Conservation (phyloP, 2,113 vertebrate genomes). For the Tamias sibiricus region DNA sequence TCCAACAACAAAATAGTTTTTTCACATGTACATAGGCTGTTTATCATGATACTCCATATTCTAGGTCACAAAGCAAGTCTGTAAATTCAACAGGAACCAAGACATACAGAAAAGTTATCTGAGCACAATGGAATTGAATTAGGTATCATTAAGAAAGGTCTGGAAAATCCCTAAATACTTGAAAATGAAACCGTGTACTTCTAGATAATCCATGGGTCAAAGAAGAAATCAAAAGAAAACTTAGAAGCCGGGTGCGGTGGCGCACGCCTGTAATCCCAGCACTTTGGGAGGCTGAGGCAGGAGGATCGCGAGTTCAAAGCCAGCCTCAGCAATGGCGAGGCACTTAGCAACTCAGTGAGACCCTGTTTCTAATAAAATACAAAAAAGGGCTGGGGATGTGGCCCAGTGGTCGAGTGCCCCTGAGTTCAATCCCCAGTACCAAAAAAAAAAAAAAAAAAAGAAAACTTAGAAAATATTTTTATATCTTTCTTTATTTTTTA, state of each 20-base stretch:
- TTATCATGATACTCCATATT: not conserved
- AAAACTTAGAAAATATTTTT: not conserved
- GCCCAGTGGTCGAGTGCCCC: too few species aligned
- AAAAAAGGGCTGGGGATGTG: too few species aligned
- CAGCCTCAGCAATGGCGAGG: too few species aligned
- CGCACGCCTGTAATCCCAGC: too few species aligned
- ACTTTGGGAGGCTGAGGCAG: too few species aligned
- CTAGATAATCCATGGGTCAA: not conserved
- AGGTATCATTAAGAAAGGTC: not conserved
- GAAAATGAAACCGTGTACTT: not conserved
- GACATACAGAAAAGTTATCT: not conserved
- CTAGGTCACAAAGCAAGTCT: not conserved
- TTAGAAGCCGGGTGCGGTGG: too few species aligned
- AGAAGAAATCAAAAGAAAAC: not conserved
- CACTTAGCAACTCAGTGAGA: too few species aligned
- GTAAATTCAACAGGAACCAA: not conserved
- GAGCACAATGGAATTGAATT: not conserved
- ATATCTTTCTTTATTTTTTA: too few species aligned
- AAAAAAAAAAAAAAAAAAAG: not conserved
- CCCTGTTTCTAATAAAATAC: too few species aligned
- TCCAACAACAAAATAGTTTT: not conserved
- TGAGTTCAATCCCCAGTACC: too few species aligned
- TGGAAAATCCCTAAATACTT: slow-evolving; percentile 16
- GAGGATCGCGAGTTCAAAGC: too few species aligned
- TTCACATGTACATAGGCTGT: too few species aligned